phyloP scores from a whole-genome alignment of 2,797 vertebrate species.

The Eupleurogrammus muticus region DNA sequence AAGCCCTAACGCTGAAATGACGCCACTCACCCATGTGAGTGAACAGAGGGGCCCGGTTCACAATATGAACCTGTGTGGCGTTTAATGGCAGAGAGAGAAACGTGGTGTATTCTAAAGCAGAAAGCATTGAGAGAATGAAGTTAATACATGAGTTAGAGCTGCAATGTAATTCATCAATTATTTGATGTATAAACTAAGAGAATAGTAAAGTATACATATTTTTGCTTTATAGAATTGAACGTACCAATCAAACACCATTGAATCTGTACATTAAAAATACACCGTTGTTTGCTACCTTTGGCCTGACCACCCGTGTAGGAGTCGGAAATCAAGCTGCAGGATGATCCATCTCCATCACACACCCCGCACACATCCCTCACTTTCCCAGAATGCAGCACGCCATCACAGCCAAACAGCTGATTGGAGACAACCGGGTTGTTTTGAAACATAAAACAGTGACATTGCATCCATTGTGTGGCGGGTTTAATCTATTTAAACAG shows the following conservation, averaged over 20 bases:
- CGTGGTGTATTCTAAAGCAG: slow-evolving; percentile 89
- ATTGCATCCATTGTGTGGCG: slow-evolving; percentile 1
- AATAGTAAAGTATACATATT: not conserved
- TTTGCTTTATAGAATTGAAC: not conserved
- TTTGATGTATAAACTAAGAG: not conserved
- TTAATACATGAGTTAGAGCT: slow-evolving; percentile 3
- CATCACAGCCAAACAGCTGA: slow-evolving; percentile 94
- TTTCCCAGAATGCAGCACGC: slow-evolving; percentile 87
- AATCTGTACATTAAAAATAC: not conserved
- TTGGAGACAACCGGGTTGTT: slow-evolving; percentile 22
- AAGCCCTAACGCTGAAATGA: slow-evolving; percentile 14
- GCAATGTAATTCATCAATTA: not conserved
- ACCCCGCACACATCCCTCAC: slow-evolving; percentile 86
- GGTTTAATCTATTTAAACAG: slow-evolving; percentile 2
- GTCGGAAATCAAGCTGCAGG: slow-evolving; percentile 84
- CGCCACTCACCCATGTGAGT: slow-evolving; percentile 92
- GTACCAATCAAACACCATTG: not conserved
- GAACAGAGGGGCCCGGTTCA: slow-evolving; percentile 91
- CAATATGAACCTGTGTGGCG: slow-evolving; percentile 82
- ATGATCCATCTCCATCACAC: slow-evolving; percentile 90
- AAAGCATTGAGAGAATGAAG: not conserved
- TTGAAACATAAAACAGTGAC: not conserved
- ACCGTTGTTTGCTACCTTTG: slow-evolving; percentile 80
- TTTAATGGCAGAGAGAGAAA: slow-evolving; percentile 90
- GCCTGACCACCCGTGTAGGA: slow-evolving; percentile 87